Evolutionary conservation across 2,113 vertebrate species (phyloP).

Genomic region (Salvelinus namaycush): DNA sequence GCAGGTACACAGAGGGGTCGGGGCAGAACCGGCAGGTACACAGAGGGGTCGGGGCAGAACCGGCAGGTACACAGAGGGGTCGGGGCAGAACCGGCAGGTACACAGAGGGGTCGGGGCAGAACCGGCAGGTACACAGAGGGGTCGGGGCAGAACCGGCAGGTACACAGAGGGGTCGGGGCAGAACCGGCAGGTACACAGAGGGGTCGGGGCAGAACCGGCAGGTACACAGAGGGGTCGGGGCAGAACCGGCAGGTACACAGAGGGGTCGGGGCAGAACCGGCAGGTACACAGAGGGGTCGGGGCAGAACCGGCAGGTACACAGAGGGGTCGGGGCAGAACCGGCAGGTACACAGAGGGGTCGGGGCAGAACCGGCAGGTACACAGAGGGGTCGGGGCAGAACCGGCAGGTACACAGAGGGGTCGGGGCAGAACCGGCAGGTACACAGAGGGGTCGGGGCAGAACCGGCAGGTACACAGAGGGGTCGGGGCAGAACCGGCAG

Average conservation of each 20-base stretch:
- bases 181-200: constrained; percentile 88
- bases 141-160: no score
- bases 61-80: constrained; percentile 80
- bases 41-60: constrained; percentile 74
- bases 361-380: constrained; percentile 92
- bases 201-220: constrained; percentile 72
- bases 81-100: constrained; percentile 92
- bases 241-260: background rate
- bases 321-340: constrained; percentile 78
- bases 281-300: constrained; percentile 72
- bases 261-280: constrained; percentile 81
- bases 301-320: no score
- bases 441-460: constrained; percentile 59
- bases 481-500: constrained; percentile 75
- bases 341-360: constrained; percentile 77
- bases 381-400: constrained; percentile 72
- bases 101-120: constrained; percentile 66
- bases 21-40: no score
- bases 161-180: constrained; percentile 55
- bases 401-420: constrained; percentile 80
- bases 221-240: constrained; percentile 58
- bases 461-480: constrained; percentile 87
- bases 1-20: constrained; percentile 73
- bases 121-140: constrained; percentile 83
- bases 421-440: no score